phyloP scores from a whole-genome alignment of 2,113 vertebrate genomes.

The Notarius lentiginosus region DNA sequence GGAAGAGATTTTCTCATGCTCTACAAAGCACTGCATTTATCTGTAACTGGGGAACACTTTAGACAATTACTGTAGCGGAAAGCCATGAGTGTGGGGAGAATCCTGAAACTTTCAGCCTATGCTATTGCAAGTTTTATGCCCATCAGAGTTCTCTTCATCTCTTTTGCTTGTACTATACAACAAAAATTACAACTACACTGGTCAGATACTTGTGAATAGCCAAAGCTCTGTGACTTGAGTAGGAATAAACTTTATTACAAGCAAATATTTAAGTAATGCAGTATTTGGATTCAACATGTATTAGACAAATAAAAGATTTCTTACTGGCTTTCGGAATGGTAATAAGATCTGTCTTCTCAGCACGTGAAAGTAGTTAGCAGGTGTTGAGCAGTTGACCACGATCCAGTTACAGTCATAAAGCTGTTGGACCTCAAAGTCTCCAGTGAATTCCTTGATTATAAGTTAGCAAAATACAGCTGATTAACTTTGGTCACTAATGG shows the following conservation, averaged over 20 bases:
- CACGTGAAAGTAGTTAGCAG: constrained; percentile 82
- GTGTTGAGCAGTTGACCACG: constrained; percentile 88
- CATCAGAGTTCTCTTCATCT: constrained; percentile 16
- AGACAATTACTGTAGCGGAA: constrained; percentile 64
- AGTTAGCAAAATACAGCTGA: constrained; percentile 1
- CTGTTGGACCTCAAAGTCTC: background rate
- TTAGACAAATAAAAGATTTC: background rate
- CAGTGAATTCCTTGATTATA: background rate
- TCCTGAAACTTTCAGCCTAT: constrained; percentile 46
- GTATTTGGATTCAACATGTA: background rate
- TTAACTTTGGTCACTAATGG: constrained; percentile 26
- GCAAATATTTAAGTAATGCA: background rate
- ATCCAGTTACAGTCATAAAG: constrained; percentile 72
- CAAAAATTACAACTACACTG: background rate
- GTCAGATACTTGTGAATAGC: background rate
- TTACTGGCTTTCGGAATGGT: constrained; percentile 7
- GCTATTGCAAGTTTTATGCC: constrained; percentile 23
- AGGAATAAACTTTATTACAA: background rate
- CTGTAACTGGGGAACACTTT: constrained; percentile 73
- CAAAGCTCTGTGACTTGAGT: background rate
- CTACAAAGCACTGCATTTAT: constrained; percentile 72
- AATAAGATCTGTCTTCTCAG: constrained; percentile 56
- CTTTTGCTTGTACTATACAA: constrained; percentile 1
- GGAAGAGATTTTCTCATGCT: constrained; percentile 76
- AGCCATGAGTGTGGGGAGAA: constrained; percentile 40